Percentiles rank a stretch among this genome's conserved stretches.
Evolutionary conservation across 2,888 invertebrate species (phyloP).

Genomic region (Acrobasis consociella): DNA sequence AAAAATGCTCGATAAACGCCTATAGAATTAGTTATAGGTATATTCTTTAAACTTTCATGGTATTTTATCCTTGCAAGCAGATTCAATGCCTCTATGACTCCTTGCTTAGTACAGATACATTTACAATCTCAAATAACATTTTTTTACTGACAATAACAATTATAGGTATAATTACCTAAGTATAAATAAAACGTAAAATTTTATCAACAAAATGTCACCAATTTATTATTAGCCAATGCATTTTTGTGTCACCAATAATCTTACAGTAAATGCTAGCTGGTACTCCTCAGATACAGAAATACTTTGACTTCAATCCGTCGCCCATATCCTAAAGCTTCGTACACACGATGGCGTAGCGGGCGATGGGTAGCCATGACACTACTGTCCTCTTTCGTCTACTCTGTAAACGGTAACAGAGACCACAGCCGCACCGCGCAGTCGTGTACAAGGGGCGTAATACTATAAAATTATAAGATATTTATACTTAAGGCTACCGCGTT

Average conservation of each 20-base stretch:
- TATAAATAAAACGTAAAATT: constrained; percentile 6
- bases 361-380: neutral
- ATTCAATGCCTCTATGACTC: too few relatives aligned
- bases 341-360: neutral
- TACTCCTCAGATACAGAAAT: constrained; percentile 15
- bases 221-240: constrained; percentile 1
- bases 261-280: constrained; percentile 21
- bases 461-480: constrained; percentile 11
- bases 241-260: constrained; percentile 6
- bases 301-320: constrained; percentile 3
- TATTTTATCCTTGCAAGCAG: too few relatives aligned
- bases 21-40: too few relatives aligned
- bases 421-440: neutral
- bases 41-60: too few relatives aligned
- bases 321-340: neutral
- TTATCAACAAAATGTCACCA: constrained; percentile 13
- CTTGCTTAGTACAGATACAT: neutral
- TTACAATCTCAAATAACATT: neutral
- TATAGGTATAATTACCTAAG: constrained; percentile 13
- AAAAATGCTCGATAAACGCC: neutral
- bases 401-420: neutral
- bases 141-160: constrained; percentile 9
- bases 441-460: constrained; percentile 6
- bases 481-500: too few relatives aligned
- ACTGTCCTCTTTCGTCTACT: neutral